Evolutionary conservation across 2,113 vertebrate species (phyloP).

Genomic region (Paratilapia polleni): DNA sequence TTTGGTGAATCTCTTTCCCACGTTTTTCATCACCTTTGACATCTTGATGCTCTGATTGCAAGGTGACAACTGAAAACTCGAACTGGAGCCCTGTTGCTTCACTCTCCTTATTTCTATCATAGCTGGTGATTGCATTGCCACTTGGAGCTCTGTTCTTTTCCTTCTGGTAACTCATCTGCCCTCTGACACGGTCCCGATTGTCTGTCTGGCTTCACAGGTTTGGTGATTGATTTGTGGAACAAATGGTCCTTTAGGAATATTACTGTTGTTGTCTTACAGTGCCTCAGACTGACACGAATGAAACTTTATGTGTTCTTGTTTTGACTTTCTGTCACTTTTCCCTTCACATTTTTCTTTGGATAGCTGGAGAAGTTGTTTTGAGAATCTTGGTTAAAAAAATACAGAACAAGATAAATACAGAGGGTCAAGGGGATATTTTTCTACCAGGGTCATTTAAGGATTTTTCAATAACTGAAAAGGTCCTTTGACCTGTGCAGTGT

Average conservation of each 20-base stretch:
- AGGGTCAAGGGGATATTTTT: not conserved
- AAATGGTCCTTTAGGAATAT: constrained; percentile 13
- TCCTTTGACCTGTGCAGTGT: not conserved
- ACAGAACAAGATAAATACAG: not conserved
- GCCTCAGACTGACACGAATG: not conserved
- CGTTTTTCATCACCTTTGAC: constrained; percentile 28
- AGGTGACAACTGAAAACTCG: constrained; percentile 35
- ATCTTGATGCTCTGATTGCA: constrained; percentile 28
- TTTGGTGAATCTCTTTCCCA: not conserved
- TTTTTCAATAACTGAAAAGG: not conserved
- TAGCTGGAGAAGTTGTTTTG: not conserved
- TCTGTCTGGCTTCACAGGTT: constrained; percentile 31
- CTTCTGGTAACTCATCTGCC: constrained; percentile 38
- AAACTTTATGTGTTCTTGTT: not conserved
- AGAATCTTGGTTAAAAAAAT: not conserved
- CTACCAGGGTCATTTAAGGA: not conserved
- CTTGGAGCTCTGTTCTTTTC: constrained; percentile 31
- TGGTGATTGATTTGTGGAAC: constrained; percentile 22
- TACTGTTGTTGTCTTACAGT: not conserved
- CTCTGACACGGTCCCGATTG: constrained; percentile 40
- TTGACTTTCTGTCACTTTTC: not conserved
- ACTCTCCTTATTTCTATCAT: constrained; percentile 47
- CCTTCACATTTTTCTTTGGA: not conserved
- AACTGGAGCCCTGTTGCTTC: constrained; percentile 28
- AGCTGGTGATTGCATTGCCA: constrained; percentile 52